Conservation (phyloP, 2,113 vertebrate species). For the Festucalex cinctus region DNA sequence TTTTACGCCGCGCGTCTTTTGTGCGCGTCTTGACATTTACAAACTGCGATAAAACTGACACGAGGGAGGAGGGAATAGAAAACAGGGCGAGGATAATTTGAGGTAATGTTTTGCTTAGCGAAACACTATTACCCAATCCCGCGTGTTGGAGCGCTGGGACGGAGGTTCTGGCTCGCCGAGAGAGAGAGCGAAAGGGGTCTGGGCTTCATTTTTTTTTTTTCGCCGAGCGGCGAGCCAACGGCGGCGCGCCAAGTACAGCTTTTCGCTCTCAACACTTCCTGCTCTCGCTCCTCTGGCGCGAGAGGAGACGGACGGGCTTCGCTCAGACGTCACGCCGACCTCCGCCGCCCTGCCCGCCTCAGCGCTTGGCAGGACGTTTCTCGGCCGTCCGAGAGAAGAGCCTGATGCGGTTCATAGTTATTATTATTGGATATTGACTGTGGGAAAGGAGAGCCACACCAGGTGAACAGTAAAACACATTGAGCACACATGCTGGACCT, state of each 20-base stretch:
- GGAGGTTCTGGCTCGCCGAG: slow-evolving; percentile 68
- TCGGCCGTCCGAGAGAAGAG: too few species aligned
- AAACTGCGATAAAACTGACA: slow-evolving; percentile 75
- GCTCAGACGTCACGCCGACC: slow-evolving; percentile 64
- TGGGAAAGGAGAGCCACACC: not conserved
- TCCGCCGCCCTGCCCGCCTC: slow-evolving; percentile 53
- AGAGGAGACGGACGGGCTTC: slow-evolving; percentile 70
- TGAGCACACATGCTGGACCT: not conserved
- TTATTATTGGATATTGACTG: too few species aligned
- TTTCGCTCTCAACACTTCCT: slow-evolving; percentile 74
- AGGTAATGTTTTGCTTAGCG: slow-evolving; percentile 77
- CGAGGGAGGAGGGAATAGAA: slow-evolving; percentile 72
- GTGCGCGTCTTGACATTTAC: slow-evolving; percentile 76
- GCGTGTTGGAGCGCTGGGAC: slow-evolving; percentile 69
- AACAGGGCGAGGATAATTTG: slow-evolving; percentile 75
- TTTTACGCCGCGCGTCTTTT: slow-evolving; percentile 70
- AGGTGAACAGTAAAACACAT: not conserved
- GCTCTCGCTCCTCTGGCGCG: slow-evolving; percentile 63
- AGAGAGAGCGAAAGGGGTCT: slow-evolving; percentile 52
- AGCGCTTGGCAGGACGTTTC: not conserved
- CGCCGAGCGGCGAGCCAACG: slow-evolving; percentile 71
- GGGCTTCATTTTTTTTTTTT: slow-evolving; percentile 77
- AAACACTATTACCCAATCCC: slow-evolving; percentile 75
- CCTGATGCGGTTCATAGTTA: too few species aligned
- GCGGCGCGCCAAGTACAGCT: slow-evolving; percentile 73